Conservation (phyloP, 1,140 invertebrate genomes). For the Nasonia giraulti region DNA sequence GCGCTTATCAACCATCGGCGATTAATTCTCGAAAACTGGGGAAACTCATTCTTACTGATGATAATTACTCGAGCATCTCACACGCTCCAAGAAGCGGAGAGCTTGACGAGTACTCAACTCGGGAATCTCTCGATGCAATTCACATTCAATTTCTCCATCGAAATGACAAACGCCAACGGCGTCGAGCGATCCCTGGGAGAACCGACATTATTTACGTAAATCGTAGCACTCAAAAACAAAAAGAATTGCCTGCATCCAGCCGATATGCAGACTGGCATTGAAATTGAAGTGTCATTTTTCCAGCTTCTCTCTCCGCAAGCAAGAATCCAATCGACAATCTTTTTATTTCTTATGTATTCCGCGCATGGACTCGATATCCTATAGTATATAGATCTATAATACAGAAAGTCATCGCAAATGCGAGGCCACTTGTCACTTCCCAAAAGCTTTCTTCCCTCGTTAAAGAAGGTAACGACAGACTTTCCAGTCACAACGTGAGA, state of each 20-base stretch:
- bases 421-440: conserved; percentile 72
- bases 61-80: neutral
- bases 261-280: neutral
- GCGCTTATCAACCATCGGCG: neutral
- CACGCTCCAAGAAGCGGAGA: too few species aligned
- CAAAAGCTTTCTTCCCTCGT: conserved; percentile 52
- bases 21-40: neutral
- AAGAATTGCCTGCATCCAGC: neutral
- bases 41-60: neutral
- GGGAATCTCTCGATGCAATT: too few species aligned
- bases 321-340: conserved; percentile 36
- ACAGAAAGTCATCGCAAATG: conserved; percentile 62
- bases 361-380: conserved; percentile 5
- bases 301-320: conserved; percentile 27
- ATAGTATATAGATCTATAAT: too few species aligned
- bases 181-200: neutral
- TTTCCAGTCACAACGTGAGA: neutral
- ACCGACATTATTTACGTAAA: neutral
- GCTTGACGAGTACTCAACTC: too few species aligned
- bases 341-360: neutral
- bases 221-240: neutral
- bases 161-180: neutral
- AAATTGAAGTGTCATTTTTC: conserved; percentile 35
- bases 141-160: neutral
- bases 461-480: neutral